Evolutionary conservation across 2,888 invertebrate genomes (phyloP), one percentile per base, ranked within the genome.

Genomic region (Erpobdella octoculata): DNA sequence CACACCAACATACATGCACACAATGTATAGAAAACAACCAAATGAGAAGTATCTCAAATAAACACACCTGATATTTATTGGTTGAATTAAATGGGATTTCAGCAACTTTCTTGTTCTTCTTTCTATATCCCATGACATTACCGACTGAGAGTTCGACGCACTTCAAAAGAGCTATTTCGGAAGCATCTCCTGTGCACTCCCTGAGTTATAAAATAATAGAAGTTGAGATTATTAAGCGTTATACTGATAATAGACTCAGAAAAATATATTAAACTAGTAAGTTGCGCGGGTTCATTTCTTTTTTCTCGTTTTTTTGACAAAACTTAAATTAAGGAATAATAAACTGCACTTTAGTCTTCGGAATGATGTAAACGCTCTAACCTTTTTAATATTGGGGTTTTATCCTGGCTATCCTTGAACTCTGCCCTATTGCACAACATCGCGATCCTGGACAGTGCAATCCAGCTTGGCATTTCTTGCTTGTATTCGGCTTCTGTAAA

Each of bases 61-160:
- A 8, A 15, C 53, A 25, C 28, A 80, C 81, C 79, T 85, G 84
- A 77, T 83, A 85, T 78, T 85, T 85, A 78, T 85, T 85, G 67
- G 84, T 83, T 0, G 85, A 85, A 79, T 85, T 85, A 81, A 85
- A 85, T 37, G 85, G 85, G 76, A 85, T 82, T 77, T 85, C 85
- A 72, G 78, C 53, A 35, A 85, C 77, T 74, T 83, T 83, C 74
- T 78, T 79, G 78, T 83, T 81, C 53, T 77, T 76, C 41, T 77
- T 75, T 71, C 83, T 75, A 78, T 78, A 83, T 71, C 80, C 77
- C 1, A 78, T 77, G 1, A 83, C 83, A 59, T 80, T 75, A 3
- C 83, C 83, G 72, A 82, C 79, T 33, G 81, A 81, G 74, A 83
- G 76, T 73, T 83, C 83, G 5, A 81, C 81, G 76, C 82, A 83